Percentiles rank a stretch among this genome's conserved stretches.
Evolutionary conservation across 2,113 vertebrate genomes (phyloP).

Genomic region (Zeus faber): DNA sequence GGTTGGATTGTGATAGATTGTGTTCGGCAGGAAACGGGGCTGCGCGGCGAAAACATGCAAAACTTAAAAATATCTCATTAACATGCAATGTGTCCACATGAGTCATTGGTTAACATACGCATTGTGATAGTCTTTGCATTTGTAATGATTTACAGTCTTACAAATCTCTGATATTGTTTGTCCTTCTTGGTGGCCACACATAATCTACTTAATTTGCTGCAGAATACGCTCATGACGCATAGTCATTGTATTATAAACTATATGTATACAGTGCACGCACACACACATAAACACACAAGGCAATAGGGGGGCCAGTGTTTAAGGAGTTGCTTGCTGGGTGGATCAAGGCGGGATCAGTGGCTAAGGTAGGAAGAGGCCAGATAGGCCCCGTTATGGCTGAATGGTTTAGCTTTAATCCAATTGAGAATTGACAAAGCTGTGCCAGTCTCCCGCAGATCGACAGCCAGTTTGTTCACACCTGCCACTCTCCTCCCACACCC

Average conservation of each 20-base stretch:
- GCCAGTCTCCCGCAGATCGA: conserved; percentile 47
- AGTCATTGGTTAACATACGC: conserved; percentile 7
- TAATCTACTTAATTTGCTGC: background rate
- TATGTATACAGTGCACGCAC: background rate
- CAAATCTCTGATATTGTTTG: conserved; percentile 4
- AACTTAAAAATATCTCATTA: too few relatives aligned
- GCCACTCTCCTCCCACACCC: conserved; percentile 40
- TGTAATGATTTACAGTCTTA: conserved; percentile 16
- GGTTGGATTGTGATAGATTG: too few relatives aligned
- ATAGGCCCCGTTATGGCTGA: conserved; percentile 52
- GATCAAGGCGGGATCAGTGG: conserved; percentile 58
- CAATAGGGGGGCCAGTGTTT: conserved; percentile 26
- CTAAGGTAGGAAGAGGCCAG: conserved; percentile 43
- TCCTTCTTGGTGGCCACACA: conserved; percentile 7
- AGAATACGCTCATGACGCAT: background rate
- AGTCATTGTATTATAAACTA: too few relatives aligned
- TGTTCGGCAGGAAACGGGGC: conserved; percentile 15
- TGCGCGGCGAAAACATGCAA: too few relatives aligned
- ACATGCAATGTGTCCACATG: conserved; percentile 16
- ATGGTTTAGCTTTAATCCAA: conserved; percentile 64
- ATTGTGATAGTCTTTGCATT: conserved; percentile 24
- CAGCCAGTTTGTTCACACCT: conserved; percentile 56
- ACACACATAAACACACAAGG: conserved; percentile 5
- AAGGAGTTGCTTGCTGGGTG: conserved; percentile 45
- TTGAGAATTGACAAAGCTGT: conserved; percentile 40